Evolutionary conservation across 2,888 invertebrate genomes (phyloP).

Genomic region (Leptinotarsa peninsularis): DNA sequence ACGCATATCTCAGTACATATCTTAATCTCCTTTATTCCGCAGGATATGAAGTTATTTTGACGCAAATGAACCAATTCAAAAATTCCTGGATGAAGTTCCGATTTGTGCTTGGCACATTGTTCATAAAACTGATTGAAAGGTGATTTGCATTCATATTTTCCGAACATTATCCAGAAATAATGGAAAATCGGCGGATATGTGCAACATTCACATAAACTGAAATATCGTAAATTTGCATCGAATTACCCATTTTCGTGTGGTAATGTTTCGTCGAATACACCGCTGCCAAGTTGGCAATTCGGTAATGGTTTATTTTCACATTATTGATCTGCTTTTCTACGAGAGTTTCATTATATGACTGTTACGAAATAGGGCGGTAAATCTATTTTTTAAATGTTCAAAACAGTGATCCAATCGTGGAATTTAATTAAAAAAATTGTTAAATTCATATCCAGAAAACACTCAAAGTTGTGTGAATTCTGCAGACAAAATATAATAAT

Average conservation of each 20-base stretch:
- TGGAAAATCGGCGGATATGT: conserved; percentile 14
- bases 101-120: conserved; percentile 13
- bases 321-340: background rate
- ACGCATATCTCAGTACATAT: too few relatives aligned
- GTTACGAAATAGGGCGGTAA: too few relatives aligned
- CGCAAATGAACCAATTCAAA: conserved; percentile 19
- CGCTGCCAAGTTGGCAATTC: conserved; percentile 6
- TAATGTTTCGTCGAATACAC: background rate
- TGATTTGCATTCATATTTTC: conserved; percentile 25
- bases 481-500: too few relatives aligned
- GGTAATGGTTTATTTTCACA: background rate
- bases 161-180: conserved; percentile 18
- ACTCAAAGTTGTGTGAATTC: too few relatives aligned
- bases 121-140: conserved; percentile 19
- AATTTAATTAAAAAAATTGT: too few relatives aligned
- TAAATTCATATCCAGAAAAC: too few relatives aligned
- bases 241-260: conserved; percentile 1
- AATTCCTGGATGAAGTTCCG: conserved; percentile 15
- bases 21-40: background rate
- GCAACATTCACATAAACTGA: conserved; percentile 16
- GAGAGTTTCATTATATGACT: too few relatives aligned
- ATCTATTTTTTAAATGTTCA: too few relatives aligned
- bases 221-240: conserved; percentile 7
- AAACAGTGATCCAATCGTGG: too few relatives aligned
- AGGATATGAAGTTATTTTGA: background rate